Evolutionary conservation across 1,140 invertebrate species (phyloP).

Genomic region (Ostrea edulis): DNA sequence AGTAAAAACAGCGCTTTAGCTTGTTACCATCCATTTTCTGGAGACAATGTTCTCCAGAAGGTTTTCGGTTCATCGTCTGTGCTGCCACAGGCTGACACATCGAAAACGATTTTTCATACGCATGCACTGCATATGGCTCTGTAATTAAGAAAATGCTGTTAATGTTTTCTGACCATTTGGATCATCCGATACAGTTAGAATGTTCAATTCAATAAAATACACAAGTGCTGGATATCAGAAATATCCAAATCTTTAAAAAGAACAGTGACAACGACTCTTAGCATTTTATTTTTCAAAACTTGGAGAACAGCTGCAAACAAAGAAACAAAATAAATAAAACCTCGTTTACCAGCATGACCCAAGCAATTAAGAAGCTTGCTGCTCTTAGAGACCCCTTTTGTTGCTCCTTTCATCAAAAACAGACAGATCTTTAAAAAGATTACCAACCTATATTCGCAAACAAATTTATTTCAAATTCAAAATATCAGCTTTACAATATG

Average conservation of each 20-base stretch:
- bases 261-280: not conserved
- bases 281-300: not conserved
- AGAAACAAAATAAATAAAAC: not conserved
- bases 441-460: too few relatives aligned
- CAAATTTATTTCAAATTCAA: too few relatives aligned
- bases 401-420: too few relatives aligned
- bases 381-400: too few relatives aligned
- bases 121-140: constrained; percentile 17
- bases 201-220: not conserved
- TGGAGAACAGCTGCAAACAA: not conserved
- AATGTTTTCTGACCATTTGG: not conserved
- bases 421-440: too few relatives aligned
- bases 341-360: too few relatives aligned
- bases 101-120: constrained; percentile 4
- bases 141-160: constrained; percentile 26
- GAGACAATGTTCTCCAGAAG: constrained; percentile 33
- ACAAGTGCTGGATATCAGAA: not conserved
- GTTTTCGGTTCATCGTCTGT: constrained; percentile 28
- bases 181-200: not conserved
- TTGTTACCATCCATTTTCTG: constrained; percentile 33
- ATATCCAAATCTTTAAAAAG: not conserved
- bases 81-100: not conserved
- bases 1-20: constrained; percentile 45
- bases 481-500: too few relatives aligned
- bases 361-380: too few relatives aligned